These are phyloP conservation scores for Drepana falcataria DNA, from an alignment of 2,888 invertebrate genomes.

Conservation along the genomic window DNA sequence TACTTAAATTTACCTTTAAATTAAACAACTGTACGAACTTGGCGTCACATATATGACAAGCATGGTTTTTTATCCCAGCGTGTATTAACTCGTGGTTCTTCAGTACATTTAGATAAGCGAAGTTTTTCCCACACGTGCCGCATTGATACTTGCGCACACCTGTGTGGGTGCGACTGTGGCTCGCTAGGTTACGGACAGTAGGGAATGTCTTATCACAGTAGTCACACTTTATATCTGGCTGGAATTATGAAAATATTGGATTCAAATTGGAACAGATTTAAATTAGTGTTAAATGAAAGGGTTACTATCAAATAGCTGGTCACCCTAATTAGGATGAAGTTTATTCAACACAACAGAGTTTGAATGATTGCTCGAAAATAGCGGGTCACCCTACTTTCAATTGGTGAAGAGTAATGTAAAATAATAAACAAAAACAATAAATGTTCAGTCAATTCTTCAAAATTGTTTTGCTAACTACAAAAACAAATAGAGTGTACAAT, in stretches of 20 bases:
- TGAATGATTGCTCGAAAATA: no score
- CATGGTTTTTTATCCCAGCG: slow-evolving; percentile 82
- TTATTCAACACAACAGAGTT: no score
- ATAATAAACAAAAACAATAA: no score
- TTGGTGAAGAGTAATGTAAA: no score
- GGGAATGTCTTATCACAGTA: slow-evolving; percentile 69
- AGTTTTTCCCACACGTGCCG: slow-evolving; percentile 80
- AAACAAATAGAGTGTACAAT: no score
- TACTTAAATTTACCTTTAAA: slow-evolving; percentile 50
- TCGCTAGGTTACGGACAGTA: slow-evolving; percentile 79
- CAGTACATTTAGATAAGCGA: slow-evolving; percentile 82
- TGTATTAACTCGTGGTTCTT: slow-evolving; percentile 86
- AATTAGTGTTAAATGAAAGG: no score
- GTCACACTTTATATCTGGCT: slow-evolving; percentile 72
- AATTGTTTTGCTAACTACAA: no score
- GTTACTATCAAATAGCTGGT: no score
- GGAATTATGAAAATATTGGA: slow-evolving; percentile 15
- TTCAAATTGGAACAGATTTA: no score
- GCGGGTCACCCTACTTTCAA: no score
- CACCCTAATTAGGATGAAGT: no score
- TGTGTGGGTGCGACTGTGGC: slow-evolving; percentile 79
- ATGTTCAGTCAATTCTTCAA: no score
- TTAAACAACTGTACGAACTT: slow-evolving; percentile 69
- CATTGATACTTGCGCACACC: slow-evolving; percentile 80
- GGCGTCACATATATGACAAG: slow-evolving; percentile 84